Evolutionary conservation across 2,113 vertebrate species (phyloP).

Genomic region (Canis aureus): DNA sequence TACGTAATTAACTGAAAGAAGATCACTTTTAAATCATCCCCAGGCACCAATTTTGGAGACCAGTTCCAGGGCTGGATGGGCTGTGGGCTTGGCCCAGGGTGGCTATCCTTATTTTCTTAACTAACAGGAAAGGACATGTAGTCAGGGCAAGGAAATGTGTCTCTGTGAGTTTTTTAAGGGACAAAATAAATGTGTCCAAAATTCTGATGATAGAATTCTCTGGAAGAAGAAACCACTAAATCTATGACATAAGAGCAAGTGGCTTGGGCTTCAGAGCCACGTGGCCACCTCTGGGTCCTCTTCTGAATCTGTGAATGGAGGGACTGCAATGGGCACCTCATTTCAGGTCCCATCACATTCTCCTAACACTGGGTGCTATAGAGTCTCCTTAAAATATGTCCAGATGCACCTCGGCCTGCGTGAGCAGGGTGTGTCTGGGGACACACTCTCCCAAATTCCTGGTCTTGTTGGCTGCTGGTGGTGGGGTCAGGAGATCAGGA

Average conservation of each 20-base stretch:
- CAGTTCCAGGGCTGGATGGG: background rate
- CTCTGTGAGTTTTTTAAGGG: background rate
- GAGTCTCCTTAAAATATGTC: background rate
- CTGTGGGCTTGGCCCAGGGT: background rate
- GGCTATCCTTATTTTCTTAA: conserved; percentile 21
- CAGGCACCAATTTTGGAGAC: background rate
- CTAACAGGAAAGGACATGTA: background rate
- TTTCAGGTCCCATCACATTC: background rate
- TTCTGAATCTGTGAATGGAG: background rate
- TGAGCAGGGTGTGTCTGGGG: background rate
- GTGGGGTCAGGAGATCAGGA: rapidly evolving
- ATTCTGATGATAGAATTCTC: background rate
- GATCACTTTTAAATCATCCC: background rate
- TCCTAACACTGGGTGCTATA: rapidly evolving
- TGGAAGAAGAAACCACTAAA: background rate
- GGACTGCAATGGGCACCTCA: rapidly evolving
- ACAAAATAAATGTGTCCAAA: background rate
- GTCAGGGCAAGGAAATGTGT: background rate
- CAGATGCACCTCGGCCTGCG: background rate
- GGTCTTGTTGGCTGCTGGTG: background rate
- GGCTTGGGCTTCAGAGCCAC: too few species aligned
- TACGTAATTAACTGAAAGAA: background rate
- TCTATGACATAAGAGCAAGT: rapidly evolving
- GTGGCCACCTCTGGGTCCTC: rapidly evolving
- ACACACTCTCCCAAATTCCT: too few species aligned